Evolutionary conservation across 2,888 invertebrate genomes (phyloP).

Genomic region (Aproaerema taeniolella): DNA sequence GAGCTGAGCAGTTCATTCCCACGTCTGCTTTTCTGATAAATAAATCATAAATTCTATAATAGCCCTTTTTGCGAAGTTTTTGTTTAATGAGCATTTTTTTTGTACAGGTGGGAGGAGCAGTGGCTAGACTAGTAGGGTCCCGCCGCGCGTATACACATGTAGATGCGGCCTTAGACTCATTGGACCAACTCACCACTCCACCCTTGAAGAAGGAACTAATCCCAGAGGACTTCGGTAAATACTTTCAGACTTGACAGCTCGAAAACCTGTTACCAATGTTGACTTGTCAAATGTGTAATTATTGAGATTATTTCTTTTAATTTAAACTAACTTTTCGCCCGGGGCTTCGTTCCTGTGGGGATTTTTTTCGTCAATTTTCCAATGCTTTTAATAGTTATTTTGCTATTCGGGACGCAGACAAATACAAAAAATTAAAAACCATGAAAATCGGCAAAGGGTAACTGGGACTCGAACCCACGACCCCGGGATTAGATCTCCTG

Average conservation of each 20-base stretch:
- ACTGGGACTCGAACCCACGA: too few relatives aligned
- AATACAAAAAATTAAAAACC: too few relatives aligned
- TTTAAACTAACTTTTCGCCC: background rate
- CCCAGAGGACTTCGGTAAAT: conserved; percentile 50
- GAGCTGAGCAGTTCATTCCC: background rate
- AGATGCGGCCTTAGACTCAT: conserved; percentile 80
- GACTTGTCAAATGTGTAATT: background rate
- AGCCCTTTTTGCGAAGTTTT: too few relatives aligned
- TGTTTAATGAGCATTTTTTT: too few relatives aligned
- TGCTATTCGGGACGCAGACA: too few relatives aligned
- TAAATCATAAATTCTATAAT: background rate
- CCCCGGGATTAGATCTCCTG: too few relatives aligned
- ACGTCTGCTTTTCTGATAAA: background rate
- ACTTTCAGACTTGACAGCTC: background rate
- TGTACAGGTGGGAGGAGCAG: conserved; percentile 67
- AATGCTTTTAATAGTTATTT: too few relatives aligned
- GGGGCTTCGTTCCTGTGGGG: too few relatives aligned
- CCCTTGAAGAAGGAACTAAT: conserved; percentile 14
- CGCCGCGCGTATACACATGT: conserved; percentile 78
- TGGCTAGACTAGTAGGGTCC: conserved; percentile 70
- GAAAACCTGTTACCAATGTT: background rate
- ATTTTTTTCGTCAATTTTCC: too few relatives aligned
- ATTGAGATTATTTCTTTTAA: background rate
- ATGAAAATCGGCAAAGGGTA: too few relatives aligned
- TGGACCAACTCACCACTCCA: conserved; percentile 42